Base-by-base conservation (phyloP, 2,888 invertebrate genomes). In the Exocentrus adspersus region DNA sequence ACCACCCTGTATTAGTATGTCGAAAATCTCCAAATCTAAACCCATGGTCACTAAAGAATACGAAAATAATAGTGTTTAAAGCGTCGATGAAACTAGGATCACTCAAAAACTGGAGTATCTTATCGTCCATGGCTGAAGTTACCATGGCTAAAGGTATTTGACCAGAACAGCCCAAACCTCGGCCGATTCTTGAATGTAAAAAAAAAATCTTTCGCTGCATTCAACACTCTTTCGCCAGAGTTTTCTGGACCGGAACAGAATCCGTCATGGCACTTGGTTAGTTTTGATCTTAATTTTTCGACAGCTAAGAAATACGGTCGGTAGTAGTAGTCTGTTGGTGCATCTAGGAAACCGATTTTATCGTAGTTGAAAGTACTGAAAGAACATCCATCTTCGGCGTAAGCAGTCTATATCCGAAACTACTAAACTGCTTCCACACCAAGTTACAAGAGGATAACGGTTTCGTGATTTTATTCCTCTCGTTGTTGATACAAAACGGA, bases 261-360 rank as follows among this genome's bases (percentile, higher is more conserved):
- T 70, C 79, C 85, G 62, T 83, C 87, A 2, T 81, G 80, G 72
- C 87, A 84, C 5, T 82, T 80, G 65, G 84, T 84, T 56, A 80
- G 84, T 2, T 12, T 1, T 64, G 85, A 82, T 72, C 79, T 84
- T 1, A 87, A 80, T 10, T 43, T 84, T 79, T 92, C 90, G 0
- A 89, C 87, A 6, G 91, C 91, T 3, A 90, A 71, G 64, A 91
- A 86, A 72, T 92, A 89, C 0, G 94, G 91, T 50, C 92, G 84
- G 68, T 92, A 84, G 72, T 95, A 95, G 76, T 92, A 93, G 77
- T 95, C 93, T 0, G 92, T 90, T 0, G 96, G 95, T 0, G 88
- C 87, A 9, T 86, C 81, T 2, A 84, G 82, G 76, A 95, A 95
- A 1, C 92, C 92, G 30, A 84, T 82, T 76, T 91, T 91, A n/a